Base-by-base conservation (phyloP, 2,797 vertebrate genomes). In the Taeniopygia guttata region DNA sequence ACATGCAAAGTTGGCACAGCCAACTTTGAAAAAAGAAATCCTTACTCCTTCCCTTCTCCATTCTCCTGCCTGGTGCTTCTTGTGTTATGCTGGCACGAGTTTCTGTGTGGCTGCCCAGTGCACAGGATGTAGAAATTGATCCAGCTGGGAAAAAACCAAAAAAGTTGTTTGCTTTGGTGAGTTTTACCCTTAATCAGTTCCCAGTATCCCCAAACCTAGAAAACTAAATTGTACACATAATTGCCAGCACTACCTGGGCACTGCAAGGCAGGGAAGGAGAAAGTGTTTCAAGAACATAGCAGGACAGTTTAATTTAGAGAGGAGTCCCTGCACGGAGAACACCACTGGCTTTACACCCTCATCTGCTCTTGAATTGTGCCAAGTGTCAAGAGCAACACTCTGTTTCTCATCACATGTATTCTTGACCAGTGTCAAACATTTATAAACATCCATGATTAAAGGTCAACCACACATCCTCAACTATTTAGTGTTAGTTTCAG, bases 61-160 rank as follows among this genome's bases (percentile, higher is more conserved):
- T 86, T 89, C 92, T 88, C 48, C 77, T 67, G 85, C 90, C 80
- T 90, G 80, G 66, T 93, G 69, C 79, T 94, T 77, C 93, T 91
- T 88, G 85, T 72, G 69, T 48, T 88, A 13, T 81, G 48, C 74
- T 96, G 96, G 92, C 90, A 90, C 26, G n/a, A 25, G 52, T 76
- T 94, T 67, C 81, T 94, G 88, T 82, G 40, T 3, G 52, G 74
- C 83, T 95, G 95, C 93, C 94, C 74, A 74, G 88, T 4, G 55
- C 1, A 2, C 77, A 66, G 88, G 85, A 78, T 84, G 56, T 32
- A 72, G 83, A 73, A 95, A 86, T 5, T 38, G 67, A 82, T 93
- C 80, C 96, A 96, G 91, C 34, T 63, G 59, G 55, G 68, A 10
- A 10, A 19, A 26, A 26, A n/a, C n/a, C 6, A 36, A 1, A 7